These are phyloP conservation scores for Eulithis testata DNA, from an alignment of 2,888 invertebrate species.

Conservation along the genomic window DNA sequence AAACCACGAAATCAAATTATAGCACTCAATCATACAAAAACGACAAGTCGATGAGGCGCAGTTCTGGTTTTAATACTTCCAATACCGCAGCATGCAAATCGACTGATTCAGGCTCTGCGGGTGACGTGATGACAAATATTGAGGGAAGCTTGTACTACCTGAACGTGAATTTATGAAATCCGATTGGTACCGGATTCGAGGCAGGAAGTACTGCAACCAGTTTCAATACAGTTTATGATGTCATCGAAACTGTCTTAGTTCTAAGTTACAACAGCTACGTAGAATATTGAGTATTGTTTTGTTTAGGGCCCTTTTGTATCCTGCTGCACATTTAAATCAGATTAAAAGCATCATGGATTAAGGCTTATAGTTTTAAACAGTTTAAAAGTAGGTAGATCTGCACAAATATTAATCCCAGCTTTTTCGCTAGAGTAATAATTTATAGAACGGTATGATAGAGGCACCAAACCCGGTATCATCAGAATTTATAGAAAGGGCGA, in stretches of 20 bases:
- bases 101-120: constrained; percentile 11
- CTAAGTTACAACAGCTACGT: neutral
- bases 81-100: constrained; percentile 12
- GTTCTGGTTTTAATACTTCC: neutral
- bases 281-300: neutral
- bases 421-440: neutral
- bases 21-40: neutral
- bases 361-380: too few relatives aligned
- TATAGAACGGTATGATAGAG: neutral
- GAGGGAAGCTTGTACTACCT: constrained; percentile 4
- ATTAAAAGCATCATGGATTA: too few relatives aligned
- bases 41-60: neutral
- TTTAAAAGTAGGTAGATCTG: neutral
- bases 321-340: too few relatives aligned
- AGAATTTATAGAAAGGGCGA: constrained; percentile 18
- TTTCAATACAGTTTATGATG: constrained; percentile 6
- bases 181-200: neutral
- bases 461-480: constrained; percentile 5
- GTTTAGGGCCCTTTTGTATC: too few relatives aligned
- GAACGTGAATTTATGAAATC: constrained; percentile 9
- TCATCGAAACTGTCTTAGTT: neutral
- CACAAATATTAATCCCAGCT: neutral
- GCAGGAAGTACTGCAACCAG: neutral
- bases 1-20: too few relatives aligned
- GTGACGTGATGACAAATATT: constrained; percentile 16